phyloP scores from a whole-genome alignment of 2,797 vertebrate species.

The Enteromius mattozi region DNA sequence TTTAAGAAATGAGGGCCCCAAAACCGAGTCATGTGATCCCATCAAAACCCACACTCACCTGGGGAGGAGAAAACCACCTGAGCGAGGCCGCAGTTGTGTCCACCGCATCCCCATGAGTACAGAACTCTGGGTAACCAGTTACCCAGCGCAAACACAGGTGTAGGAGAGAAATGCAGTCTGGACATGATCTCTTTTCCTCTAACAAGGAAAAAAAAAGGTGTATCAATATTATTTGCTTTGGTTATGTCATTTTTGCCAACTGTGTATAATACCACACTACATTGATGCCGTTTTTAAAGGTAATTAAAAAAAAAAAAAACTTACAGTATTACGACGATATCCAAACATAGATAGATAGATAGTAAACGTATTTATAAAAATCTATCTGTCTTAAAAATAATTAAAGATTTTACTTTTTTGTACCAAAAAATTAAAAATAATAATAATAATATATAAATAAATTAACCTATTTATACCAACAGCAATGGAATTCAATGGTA shows the following conservation, averaged over 20 bases:
- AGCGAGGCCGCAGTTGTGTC: conserved; percentile 72
- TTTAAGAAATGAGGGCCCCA: background rate
- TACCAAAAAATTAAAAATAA: too few species aligned
- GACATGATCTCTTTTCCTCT: conserved; percentile 75
- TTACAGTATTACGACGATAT: background rate
- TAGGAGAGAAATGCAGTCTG: conserved; percentile 77
- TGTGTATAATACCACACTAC: background rate
- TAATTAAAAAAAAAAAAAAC: background rate
- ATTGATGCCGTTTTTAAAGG: background rate
- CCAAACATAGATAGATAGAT: background rate
- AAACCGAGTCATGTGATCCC: background rate
- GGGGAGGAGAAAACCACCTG: conserved; percentile 76
- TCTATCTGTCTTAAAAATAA: background rate
- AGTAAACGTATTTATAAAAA: background rate
- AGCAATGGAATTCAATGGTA: background rate
- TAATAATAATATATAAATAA: too few species aligned
- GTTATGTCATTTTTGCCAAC: too few species aligned
- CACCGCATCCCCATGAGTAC: conserved; percentile 75
- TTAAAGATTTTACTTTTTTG: too few species aligned
- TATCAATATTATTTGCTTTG: background rate
- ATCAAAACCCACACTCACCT: conserved; percentile 62
- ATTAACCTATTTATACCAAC: background rate
- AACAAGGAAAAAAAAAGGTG: background rate
- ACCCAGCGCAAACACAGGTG: conserved; percentile 75
- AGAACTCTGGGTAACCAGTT: conserved; percentile 83